Conservation (phyloP, 2,888 invertebrate genomes). For the Eurois occulta region DNA sequence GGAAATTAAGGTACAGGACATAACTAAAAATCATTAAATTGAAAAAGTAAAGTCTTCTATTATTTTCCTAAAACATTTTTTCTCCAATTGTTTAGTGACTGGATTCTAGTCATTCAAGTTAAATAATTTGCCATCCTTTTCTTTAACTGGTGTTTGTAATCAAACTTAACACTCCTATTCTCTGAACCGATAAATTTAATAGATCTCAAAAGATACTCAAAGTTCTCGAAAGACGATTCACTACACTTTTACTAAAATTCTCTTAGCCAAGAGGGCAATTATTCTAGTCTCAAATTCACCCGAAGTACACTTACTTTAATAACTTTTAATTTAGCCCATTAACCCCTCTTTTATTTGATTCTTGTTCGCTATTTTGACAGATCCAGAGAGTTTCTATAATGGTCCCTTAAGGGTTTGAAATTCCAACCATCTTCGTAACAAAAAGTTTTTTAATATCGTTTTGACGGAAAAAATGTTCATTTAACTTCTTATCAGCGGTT, state of each 20-base stretch:
- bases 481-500: constrained; percentile 51
- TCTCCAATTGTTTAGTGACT: no score
- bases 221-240: constrained; percentile 35
- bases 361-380: constrained; percentile 49
- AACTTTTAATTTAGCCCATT: constrained; percentile 67
- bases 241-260: constrained; percentile 39
- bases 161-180: not conserved
- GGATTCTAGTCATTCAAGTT: not conserved
- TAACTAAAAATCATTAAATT: not conserved
- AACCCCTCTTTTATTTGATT: constrained; percentile 50
- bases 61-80: not conserved
- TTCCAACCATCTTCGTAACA: constrained; percentile 39
- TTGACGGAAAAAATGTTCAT: constrained; percentile 47
- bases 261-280: constrained; percentile 50
- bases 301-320: constrained; percentile 55
- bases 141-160: not conserved
- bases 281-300: constrained; percentile 51
- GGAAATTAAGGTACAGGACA: not conserved
- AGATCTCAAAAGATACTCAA: constrained; percentile 22
- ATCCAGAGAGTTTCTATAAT: constrained; percentile 46
- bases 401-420: constrained; percentile 41
- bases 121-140: not conserved
- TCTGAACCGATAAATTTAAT: constrained; percentile 32
- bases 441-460: constrained; percentile 61
- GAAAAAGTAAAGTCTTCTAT: not conserved